Base-by-base conservation (phyloP, 2,113 vertebrate genomes). In the Gnathochromis pfefferi region DNA sequence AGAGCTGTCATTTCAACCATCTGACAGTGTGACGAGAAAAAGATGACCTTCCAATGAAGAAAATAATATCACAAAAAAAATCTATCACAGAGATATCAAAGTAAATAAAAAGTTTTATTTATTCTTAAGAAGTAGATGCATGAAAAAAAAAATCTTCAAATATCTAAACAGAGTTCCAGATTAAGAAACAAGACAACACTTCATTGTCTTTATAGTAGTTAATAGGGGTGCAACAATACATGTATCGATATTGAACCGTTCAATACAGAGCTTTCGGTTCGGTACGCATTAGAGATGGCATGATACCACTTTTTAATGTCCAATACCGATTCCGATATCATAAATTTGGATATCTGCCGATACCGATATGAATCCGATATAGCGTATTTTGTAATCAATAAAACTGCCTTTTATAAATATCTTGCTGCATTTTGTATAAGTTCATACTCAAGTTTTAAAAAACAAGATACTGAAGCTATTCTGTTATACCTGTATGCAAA, bases 291-390 rank as follows among this genome's bases (percentile, higher is more conserved):
- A 21, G 53, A 23, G 53, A 54, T 54, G 0, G n/a, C 51, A 53
- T n/a, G 2, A 53, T 53, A 53, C 51, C 9, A 21, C 51, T 53
- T 53, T 53, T 53, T 53, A 53, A 53, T 21, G 51, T 53, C 51
- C 19, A 19, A 53, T 53, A 21, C 51, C 51, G 5, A 53, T 53
- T n/a, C n/a, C 5, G 1, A 54, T 54, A 54, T 54, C 51, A 21
- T 12, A 12, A 21, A 21, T 21, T 55, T 55, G 53, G 53, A 55
- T 55, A 55, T 23, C 53, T 54, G 53, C n/a, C 4, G 10, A 54
- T 54, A 13, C 11, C 4, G 3, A 54, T 54, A 21, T 54, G 51
- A 4, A 54, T 54, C 51, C 10, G 0, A 54, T 0, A 54, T 6
- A 21, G 51, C 10, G 1, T 54, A 21, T 54, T 54, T 54, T 54